Evolutionary conservation across 1,140 invertebrate species (phyloP).

Genomic region (Ridgeia piscesae): DNA sequence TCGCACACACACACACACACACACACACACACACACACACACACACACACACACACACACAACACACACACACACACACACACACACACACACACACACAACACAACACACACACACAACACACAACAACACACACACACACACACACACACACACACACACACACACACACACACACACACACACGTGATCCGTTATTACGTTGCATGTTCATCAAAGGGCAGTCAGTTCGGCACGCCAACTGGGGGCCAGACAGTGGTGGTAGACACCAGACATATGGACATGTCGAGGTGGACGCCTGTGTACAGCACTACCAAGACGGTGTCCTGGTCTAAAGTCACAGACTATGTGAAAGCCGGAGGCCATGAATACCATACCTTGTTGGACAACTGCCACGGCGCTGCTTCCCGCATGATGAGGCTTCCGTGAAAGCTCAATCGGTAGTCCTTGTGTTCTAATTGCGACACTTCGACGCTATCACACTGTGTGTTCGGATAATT

Average conservation of each 20-base stretch:
- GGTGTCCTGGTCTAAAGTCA: background rate
- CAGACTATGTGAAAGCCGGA: conserved; percentile 9
- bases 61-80: too few relatives aligned
- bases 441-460: too few relatives aligned
- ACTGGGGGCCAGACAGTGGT: conserved; percentile 14
- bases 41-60: background rate
- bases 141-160: background rate
- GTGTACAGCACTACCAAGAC: background rate
- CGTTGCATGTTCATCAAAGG: background rate
- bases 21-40: too few relatives aligned
- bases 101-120: too few relatives aligned
- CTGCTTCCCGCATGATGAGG: background rate
- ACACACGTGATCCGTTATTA: background rate
- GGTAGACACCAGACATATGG: background rate
- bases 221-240: background rate
- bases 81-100: too few relatives aligned
- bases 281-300: background rate
- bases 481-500: too few relatives aligned
- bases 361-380: background rate
- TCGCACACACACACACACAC: too few relatives aligned
- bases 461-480: too few relatives aligned
- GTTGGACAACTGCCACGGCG: background rate
- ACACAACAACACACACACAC: background rate
- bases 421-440: too few relatives aligned
- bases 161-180: background rate